Percentiles rank a stretch among this genome's conserved stretches.
Conservation (phyloP, 2,888 invertebrate species). For the Drosophila anceps region DNA sequence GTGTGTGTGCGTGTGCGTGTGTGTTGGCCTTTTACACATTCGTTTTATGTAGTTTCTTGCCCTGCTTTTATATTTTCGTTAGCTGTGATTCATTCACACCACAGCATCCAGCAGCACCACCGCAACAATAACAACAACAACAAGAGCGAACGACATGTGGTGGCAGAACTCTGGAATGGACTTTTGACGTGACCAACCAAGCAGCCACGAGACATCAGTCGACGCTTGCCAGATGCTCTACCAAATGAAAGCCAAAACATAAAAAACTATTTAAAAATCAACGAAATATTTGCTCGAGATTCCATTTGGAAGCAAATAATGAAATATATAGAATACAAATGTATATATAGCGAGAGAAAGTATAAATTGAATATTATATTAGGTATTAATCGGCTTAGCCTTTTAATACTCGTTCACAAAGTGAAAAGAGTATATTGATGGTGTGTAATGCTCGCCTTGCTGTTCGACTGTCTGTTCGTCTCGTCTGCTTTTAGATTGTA, state of each 20-base stretch:
- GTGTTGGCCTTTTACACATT: slow-evolving; percentile 37
- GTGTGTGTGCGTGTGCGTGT: slow-evolving; percentile 7
- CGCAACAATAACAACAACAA: slow-evolving; percentile 23
- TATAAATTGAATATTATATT: background rate
- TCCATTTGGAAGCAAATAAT: background rate
- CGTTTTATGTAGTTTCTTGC: slow-evolving; percentile 39
- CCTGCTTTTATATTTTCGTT: slow-evolving; percentile 52
- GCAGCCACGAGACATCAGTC: slow-evolving; percentile 15
- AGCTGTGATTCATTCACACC: slow-evolving; percentile 60
- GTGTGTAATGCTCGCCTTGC: background rate
- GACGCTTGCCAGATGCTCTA: slow-evolving; percentile 40
- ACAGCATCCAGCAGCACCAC: slow-evolving; percentile 16
- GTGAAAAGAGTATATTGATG: background rate
- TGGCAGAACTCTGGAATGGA: slow-evolving; percentile 25
- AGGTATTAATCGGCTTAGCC: background rate
- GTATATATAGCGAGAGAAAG: background rate
- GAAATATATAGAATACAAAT: background rate
- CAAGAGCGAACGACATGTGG: slow-evolving; percentile 46
- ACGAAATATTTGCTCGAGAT: background rate
- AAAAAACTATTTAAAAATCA: background rate
- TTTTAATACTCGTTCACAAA: background rate
- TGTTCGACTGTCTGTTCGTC: background rate
- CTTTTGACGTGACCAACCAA: slow-evolving; percentile 26
- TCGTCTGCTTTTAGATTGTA: no score
- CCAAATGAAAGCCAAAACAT: background rate